Evolutionary conservation across 2,797 vertebrate genomes (phyloP).

Genomic region (Darevskia mixta): DNA sequence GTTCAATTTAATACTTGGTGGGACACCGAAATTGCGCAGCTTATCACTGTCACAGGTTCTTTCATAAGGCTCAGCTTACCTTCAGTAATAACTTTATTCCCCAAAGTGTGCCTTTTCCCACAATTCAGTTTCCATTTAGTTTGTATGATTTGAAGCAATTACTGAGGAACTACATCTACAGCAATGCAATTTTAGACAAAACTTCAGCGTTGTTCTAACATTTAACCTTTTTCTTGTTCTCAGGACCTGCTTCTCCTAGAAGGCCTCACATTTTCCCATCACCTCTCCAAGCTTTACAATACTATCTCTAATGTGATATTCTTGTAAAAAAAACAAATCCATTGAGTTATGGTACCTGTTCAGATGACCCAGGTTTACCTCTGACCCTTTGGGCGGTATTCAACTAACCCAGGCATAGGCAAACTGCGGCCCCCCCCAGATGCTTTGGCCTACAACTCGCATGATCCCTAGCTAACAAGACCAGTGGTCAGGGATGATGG

Average conservation of each 20-base stretch:
- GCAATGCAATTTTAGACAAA: neutral
- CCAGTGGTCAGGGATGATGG: too few species aligned
- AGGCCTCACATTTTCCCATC: neutral
- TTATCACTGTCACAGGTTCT: neutral
- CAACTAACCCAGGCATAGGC: too few species aligned
- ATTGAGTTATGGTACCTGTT: neutral
- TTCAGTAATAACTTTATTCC: neutral
- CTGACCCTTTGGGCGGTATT: too few species aligned
- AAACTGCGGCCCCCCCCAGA: too few species aligned
- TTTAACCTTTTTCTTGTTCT: neutral
- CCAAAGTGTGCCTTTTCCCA: neutral
- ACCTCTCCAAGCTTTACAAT: neutral
- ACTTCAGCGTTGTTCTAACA: neutral
- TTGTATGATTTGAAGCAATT: neutral
- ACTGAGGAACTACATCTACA: neutral
- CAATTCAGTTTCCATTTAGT: neutral
- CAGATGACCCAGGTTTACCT: neutral
- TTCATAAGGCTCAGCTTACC: neutral
- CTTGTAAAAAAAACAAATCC: neutral
- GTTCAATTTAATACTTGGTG: neutral
- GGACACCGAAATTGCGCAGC: neutral
- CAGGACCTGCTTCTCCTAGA: neutral
- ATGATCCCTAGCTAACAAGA: too few species aligned
- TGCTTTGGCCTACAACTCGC: too few species aligned
- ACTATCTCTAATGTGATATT: neutral